Evolutionary conservation across 2,888 invertebrate genomes (phyloP).

Genomic region (Agrilus biguttatus): DNA sequence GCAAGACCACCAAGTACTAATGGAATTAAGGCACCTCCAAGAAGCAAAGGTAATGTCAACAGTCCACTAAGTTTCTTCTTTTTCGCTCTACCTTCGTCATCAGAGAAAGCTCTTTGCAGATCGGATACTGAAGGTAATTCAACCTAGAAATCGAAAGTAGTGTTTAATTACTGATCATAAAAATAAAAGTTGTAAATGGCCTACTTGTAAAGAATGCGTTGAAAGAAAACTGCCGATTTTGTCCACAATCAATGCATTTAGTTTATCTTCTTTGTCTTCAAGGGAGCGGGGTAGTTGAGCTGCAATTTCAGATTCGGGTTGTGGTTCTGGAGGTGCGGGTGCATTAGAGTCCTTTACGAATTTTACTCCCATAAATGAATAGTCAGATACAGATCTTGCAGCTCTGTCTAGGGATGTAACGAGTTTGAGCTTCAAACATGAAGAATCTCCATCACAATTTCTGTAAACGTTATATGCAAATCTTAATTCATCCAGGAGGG

Average conservation of each 20-base stretch:
- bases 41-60: conserved; percentile 62
- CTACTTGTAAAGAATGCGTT: conserved; percentile 65
- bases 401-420: conserved; percentile 64
- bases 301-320: conserved; percentile 50
- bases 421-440: conserved; percentile 67
- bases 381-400: conserved; percentile 43
- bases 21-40: conserved; percentile 69
- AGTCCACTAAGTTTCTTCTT: conserved; percentile 59
- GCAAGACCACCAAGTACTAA: conserved; percentile 71
- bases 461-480: conserved; percentile 67
- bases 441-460: conserved; percentile 56
- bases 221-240: conserved; percentile 60
- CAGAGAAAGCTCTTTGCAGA: conserved; percentile 43
- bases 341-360: conserved; percentile 48
- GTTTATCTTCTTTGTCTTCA: conserved; percentile 54
- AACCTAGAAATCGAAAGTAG: conserved; percentile 33
- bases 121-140: conserved; percentile 60
- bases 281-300: conserved; percentile 58
- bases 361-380: conserved; percentile 60
- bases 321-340: conserved; percentile 30
- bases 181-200: conserved; percentile 3
- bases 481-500: conserved; percentile 50
- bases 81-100: conserved; percentile 49
- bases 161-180: neutral
- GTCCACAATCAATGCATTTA: conserved; percentile 62